These are phyloP conservation scores for Cichlasoma orientale DNA, from an alignment of 2,797 vertebrate genomes.

Conservation along the genomic window DNA sequence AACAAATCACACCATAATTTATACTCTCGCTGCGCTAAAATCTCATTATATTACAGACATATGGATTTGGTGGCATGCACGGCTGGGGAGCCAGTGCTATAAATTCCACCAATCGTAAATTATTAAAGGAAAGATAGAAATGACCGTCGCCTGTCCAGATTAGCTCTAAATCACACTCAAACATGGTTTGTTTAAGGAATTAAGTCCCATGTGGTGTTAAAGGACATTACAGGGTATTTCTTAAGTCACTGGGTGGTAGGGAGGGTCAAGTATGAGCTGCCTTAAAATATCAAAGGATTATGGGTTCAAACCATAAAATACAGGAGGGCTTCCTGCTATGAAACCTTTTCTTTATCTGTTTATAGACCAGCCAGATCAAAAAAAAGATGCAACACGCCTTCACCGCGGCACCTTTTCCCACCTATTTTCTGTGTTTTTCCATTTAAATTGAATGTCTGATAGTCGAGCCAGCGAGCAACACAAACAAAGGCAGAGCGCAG, in stretches of 20 bases:
- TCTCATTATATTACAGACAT: conserved; percentile 99
- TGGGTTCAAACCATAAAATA: conserved; percentile 40
- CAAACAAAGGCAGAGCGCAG: conserved; percentile 6
- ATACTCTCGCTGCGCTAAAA: conserved; percentile 97
- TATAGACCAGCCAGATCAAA: not conserved
- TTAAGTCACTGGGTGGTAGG: conserved; percentile 26
- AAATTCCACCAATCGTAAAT: conserved; percentile 99
- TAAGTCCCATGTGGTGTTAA: conserved; percentile 61
- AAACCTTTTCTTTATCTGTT: conserved; percentile 11
- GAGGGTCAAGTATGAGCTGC: conserved; percentile 50
- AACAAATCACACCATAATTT: conserved; percentile 99
- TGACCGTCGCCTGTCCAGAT: conserved; percentile 73
- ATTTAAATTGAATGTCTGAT: conserved; percentile 2
- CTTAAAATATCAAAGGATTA: conserved; percentile 60
- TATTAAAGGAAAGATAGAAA: conserved; percentile 93
- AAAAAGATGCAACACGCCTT: conserved; percentile 3
- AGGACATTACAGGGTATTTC: conserved; percentile 43
- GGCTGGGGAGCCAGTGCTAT: conserved; percentile 84
- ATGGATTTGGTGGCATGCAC: conserved; percentile 94
- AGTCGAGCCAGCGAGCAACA: conserved; percentile 2
- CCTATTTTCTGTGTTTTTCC: not conserved
- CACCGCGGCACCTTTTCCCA: not conserved
- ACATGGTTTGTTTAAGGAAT: conserved; percentile 78
- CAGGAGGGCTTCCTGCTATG: not conserved
- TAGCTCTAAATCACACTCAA: conserved; percentile 74